Evolutionary conservation across 2,888 invertebrate genomes (phyloP).

Genomic region (Pemphredon lugubris): DNA sequence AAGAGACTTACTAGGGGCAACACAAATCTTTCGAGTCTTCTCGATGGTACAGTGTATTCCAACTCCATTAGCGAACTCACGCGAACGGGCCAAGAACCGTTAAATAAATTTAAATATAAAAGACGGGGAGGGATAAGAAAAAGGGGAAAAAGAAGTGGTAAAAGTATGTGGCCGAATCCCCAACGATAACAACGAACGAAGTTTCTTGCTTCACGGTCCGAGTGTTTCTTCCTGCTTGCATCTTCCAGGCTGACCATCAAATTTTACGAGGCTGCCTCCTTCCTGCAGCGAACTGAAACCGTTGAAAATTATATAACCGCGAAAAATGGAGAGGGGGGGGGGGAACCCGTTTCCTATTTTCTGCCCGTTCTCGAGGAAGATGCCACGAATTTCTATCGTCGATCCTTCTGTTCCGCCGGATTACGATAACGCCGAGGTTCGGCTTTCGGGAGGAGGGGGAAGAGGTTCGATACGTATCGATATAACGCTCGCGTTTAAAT

Average conservation of each 20-base stretch:
- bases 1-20: not conserved
- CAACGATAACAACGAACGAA: conserved; percentile 45
- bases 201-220: conserved; percentile 41
- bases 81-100: conserved; percentile 31
- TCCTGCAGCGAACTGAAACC: conserved; percentile 26
- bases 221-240: conserved; percentile 40
- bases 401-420: too few species aligned
- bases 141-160: not conserved
- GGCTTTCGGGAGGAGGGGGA: too few species aligned
- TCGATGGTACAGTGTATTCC: not conserved
- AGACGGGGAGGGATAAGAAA: not conserved
- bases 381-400: not conserved
- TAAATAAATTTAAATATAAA: conserved; percentile 55
- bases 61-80: not conserved
- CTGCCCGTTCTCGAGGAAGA: not conserved
- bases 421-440: too few species aligned
- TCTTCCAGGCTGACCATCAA: conserved; percentile 45
- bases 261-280: conserved; percentile 49
- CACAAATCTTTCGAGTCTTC: conserved; percentile 10
- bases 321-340: not conserved
- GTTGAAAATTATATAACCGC: conserved; percentile 40
- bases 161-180: conserved; percentile 36
- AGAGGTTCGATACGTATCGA: too few species aligned
- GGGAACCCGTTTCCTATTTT: not conserved
- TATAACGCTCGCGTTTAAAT: too few species aligned